Evolutionary conservation across 1,140 invertebrate genomes (phyloP), one percentile per base, ranked within the genome.

Genomic region (Ceratina calcarata): DNA sequence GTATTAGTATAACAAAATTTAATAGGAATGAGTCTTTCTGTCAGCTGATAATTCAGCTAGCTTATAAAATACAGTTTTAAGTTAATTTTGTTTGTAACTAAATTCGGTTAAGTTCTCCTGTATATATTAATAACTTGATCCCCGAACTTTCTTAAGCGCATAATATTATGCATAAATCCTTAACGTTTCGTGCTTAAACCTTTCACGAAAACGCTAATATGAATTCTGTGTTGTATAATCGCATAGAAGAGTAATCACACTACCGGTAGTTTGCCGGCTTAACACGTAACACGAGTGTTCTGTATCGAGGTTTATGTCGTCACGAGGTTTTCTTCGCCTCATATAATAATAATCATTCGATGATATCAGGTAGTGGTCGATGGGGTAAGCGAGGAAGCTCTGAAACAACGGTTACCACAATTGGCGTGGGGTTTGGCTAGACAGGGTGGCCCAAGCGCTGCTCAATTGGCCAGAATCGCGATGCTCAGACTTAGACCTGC

Each of bases 401-500:
- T 95, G 22, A 91, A 85, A 78, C 79, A 86, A 24, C 90, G 89
- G 57, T 88, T 94, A 0, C 89, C 92, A 2, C 93, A 94, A 78
- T 90, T 95, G 58, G 93, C 94, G 68, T 93, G 94, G 78, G 93
- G 93, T 45, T 83, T 95, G 86, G 94, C 94, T 86, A 91, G 95
- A 91, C 94, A 95, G 88, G 93, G 95, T 66, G 93, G 94, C 27
- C 93, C 95, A 0, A 93, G 93, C 22, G 93, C 94, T 3, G 94
- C 94, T 27, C 91, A 94, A 20, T 90, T 94, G 10, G 94, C 95
- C 10, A 94, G 95, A 73, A 92, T 94, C 15, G 89, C 96, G 58
- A 96, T 97, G 95, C 94, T 95, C 66, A 91, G 93, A n/a, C 91
- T 95, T 37, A 93, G 94, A 49, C 94, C 96, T 6, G 94, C 94